Percentiles rank a stretch among this genome's conserved stretches.
These are phyloP conservation scores for Pygoscelis adeliae DNA, from an alignment of 2,113 vertebrate genomes.

Conservation along the genomic window DNA sequence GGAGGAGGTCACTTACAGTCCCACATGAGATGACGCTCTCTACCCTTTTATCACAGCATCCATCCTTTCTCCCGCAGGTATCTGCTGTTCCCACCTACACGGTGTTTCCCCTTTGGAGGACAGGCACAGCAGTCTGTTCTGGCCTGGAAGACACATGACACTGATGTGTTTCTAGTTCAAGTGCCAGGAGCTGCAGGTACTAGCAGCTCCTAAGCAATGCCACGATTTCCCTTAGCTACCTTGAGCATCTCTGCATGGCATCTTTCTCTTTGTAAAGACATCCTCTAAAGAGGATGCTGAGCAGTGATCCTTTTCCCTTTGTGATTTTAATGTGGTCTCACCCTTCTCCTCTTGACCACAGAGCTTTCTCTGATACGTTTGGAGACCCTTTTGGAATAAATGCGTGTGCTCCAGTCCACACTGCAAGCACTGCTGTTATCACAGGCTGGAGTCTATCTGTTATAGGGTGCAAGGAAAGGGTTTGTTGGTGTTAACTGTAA, in stretches of 20 bases:
- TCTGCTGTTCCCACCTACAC: not conserved
- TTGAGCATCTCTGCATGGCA: not conserved
- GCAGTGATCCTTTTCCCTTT: not conserved
- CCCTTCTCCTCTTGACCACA: not conserved
- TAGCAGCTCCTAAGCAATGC: not conserved
- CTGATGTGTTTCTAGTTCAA: not conserved
- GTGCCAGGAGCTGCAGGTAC: not conserved
- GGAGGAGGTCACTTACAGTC: not conserved
- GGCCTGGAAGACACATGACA: not conserved
- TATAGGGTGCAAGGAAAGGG: not conserved
- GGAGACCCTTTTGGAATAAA: not conserved
- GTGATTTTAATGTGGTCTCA: not conserved
- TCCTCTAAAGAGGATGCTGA: not conserved
- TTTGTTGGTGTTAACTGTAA: not conserved
- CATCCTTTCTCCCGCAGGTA: not conserved
- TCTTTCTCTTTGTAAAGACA: not conserved
- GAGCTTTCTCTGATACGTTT: not conserved
- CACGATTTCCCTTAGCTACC: not conserved
- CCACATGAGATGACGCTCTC: not conserved
- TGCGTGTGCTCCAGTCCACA: not conserved
- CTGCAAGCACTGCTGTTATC: not conserved
- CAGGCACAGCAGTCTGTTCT: not conserved
- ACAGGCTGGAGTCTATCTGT: not conserved
- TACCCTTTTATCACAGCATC: not conserved
- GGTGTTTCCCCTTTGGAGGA: not conserved